Evolutionary conservation across 2,113 vertebrate genomes (phyloP), one percentile per base, ranked within the genome.

Genomic region (Coryphaenoides rupestris): DNA sequence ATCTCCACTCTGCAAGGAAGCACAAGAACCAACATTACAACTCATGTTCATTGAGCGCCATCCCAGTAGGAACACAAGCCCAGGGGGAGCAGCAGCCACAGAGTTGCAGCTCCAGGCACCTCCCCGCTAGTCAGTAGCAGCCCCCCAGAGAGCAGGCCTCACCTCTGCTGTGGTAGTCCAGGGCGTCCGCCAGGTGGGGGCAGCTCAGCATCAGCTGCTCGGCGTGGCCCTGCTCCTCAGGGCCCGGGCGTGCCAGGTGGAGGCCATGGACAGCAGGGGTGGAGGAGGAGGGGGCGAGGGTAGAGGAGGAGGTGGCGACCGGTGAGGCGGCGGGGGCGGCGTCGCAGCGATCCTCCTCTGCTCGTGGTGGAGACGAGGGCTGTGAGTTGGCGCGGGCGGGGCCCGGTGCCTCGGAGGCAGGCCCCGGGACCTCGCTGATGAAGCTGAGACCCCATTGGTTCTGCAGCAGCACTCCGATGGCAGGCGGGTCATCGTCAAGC

Each of bases 401-500:
- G 2, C 19, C 33, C 6, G 63, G 23, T 2, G 13, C 22, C 14
- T 64, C 16, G 1, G 65, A 1, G 1, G 77, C 60, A 0, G 82
- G 75, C 47, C 84, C n/a, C n/a, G n/a, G 74, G 1, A 72, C 73
- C n/a, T 93, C 91, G 0, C 88, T 93, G 76, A 94, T 93, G 70
- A 94, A 94, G 65, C 92, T 93, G 5, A 94, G 88, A 28, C 93
- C 93, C 93, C 93, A 94, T 69, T 93, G 86, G 77, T 94, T 94
- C 76, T 93, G 91, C 63, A 94, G 89, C 69, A 94, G 87, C 64
- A 92, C 89, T 0, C 91, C 90, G 12, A 94, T 91, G 61, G 87
- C 89, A 0, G 90, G 90, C 17, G 88, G 86, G 56, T 90, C 88
- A 63, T 90, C 89, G 62, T 84, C 86, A 53, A 84, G 80, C 1